phyloP scores from a whole-genome alignment of 2,888 invertebrate genomes.

The Branchinecta sandiegonensis region DNA sequence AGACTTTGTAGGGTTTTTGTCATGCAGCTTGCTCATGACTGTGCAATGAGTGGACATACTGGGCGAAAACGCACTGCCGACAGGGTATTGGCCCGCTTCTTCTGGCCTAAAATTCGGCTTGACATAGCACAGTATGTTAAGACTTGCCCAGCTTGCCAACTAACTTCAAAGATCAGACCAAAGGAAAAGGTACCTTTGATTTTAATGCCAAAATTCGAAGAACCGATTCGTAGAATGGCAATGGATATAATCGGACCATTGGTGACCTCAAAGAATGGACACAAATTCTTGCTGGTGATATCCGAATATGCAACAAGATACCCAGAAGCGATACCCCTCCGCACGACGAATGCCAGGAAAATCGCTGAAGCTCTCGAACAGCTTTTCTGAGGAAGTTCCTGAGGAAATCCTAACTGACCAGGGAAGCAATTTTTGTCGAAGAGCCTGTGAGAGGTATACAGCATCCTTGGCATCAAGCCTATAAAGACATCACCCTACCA shows the following conservation, averaged over 20 bases:
- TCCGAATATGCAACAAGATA: slow-evolving; percentile 19
- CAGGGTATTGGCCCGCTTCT: background rate
- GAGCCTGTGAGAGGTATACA: slow-evolving; percentile 12
- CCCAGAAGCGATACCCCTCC: slow-evolving; percentile 8
- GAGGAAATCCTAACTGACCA: slow-evolving; percentile 19
- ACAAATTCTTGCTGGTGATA: slow-evolving; percentile 19
- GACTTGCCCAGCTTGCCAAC: background rate
- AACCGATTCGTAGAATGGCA: background rate
- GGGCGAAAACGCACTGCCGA: background rate
- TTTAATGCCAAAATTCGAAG: background rate
- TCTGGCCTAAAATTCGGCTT: background rate
- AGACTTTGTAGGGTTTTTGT: background rate
- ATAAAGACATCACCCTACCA: slow-evolving; percentile 8
- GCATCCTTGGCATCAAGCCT: slow-evolving; percentile 4
- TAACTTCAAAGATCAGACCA: background rate
- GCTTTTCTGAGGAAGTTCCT: slow-evolving; percentile 15
- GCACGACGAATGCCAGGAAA: slow-evolving; percentile 1
- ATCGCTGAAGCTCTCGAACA: slow-evolving; percentile 13
- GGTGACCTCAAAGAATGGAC: background rate
- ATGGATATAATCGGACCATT: slow-evolving; percentile 22
- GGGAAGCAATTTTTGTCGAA: slow-evolving; percentile 13
- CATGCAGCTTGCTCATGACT: slow-evolving; percentile 10
- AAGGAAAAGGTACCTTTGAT: slow-evolving; percentile 10
- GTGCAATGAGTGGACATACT: background rate
- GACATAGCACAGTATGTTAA: background rate